phyloP scores from a whole-genome alignment of 2,797 vertebrate genomes.

The Sebastes oblongus region DNA sequence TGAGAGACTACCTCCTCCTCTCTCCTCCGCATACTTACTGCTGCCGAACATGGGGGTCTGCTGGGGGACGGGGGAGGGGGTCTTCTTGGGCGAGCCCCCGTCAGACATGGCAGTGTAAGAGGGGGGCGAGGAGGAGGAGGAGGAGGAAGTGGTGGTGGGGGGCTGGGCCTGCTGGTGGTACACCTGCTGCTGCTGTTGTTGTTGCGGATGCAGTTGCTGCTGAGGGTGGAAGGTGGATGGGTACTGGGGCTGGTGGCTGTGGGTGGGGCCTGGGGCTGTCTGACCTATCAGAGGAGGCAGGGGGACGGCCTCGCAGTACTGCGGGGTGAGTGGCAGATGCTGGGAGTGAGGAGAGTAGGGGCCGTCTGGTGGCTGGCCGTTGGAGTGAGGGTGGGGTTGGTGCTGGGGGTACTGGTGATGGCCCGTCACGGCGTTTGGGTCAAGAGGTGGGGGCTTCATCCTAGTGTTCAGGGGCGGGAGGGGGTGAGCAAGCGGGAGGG shows the following conservation, averaged over 20 bases:
- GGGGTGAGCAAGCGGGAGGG: conserved; percentile 82
- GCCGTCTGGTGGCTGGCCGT: conserved; percentile 76
- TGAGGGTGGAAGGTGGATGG: conserved; percentile 80
- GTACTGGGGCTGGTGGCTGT: conserved; percentile 73
- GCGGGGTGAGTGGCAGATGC: conserved; percentile 68
- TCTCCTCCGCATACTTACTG: conserved; percentile 90
- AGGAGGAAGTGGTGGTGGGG: conserved; percentile 69
- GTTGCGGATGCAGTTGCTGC: conserved; percentile 74
- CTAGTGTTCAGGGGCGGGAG: conserved; percentile 78
- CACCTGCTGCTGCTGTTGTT: conserved; percentile 77
- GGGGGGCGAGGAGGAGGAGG: conserved; percentile 83
- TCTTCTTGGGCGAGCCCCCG: conserved; percentile 88
- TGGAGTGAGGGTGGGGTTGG: conserved; percentile 69
- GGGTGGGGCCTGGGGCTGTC: conserved; percentile 72
- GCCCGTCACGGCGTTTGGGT: conserved; percentile 48
- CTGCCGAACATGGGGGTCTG: conserved; percentile 84
- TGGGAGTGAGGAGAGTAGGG: conserved; percentile 75
- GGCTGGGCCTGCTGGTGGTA: conserved; percentile 83
- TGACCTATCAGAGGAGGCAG: conserved; percentile 75
- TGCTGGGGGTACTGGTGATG: conserved; percentile 70
- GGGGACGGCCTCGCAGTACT: conserved; percentile 79
- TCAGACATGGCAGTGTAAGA: conserved; percentile 88
- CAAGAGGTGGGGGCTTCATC: conserved; percentile 77
- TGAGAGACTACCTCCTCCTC: conserved; percentile 67
- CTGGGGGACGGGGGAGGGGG: conserved; percentile 88